A percentile compares a stretch with the other conserved stretches of the same genome.
Evolutionary conservation across 2,797 vertebrate species (phyloP).

Genomic region (Epinephelus awoara): DNA sequence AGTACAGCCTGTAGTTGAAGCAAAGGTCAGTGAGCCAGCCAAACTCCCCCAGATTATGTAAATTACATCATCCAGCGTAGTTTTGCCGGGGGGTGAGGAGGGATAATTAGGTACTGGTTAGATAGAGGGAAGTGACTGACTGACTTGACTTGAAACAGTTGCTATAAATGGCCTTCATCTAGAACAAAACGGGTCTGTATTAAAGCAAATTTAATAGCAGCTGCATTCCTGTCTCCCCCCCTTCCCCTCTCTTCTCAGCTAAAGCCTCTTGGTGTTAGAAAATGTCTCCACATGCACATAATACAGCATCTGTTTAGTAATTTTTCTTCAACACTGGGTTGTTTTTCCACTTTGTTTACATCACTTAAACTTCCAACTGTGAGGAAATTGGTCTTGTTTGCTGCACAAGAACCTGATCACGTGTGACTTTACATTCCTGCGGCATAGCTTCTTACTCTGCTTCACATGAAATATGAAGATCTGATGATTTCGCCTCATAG

Average conservation of each 20-base stretch:
- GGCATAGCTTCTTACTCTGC: neutral
- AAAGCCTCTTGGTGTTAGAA: no score
- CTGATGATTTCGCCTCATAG: neutral
- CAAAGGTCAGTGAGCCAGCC: no score
- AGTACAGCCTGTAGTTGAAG: no score
- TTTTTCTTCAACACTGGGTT: neutral
- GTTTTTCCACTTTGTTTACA: neutral
- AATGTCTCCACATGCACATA: neutral
- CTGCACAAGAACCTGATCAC: neutral
- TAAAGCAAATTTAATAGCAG: neutral
- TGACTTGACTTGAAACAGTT: no score
- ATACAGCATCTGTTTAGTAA: neutral
- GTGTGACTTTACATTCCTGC: neutral
- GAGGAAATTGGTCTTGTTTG: neutral
- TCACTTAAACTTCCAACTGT: neutral
- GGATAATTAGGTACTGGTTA: no score
- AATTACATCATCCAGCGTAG: no score
- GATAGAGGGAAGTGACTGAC: no score
- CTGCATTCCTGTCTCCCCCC: neutral
- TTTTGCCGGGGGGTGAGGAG: no score
- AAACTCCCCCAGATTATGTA: no score
- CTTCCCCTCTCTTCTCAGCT: neutral
- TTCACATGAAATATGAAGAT: constrained; percentile 3
- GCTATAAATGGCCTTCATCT: neutral
- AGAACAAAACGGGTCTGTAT: neutral